A percentile compares a stretch with the other conserved stretches of the same genome.
Evolutionary conservation across 2,888 invertebrate species (phyloP).

Genomic region (Agrenia bidenticulata): DNA sequence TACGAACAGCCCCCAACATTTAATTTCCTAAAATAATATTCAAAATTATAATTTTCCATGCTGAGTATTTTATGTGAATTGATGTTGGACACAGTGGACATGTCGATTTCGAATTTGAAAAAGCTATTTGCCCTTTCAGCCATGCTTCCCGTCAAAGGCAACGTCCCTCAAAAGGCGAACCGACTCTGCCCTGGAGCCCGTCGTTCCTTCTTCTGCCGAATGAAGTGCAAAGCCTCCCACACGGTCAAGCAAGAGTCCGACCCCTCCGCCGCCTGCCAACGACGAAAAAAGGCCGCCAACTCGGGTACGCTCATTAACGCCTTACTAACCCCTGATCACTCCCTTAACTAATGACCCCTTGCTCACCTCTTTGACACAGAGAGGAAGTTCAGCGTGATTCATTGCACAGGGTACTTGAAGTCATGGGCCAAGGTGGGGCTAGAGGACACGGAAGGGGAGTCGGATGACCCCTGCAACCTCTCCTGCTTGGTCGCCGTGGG

Average conservation of each 20-base stretch:
- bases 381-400: slow-evolving; percentile 82
- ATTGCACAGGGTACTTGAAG: slow-evolving; percentile 90
- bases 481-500: slow-evolving; percentile 89
- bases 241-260: slow-evolving; percentile 72
- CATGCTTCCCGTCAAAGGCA: slow-evolving; percentile 86
- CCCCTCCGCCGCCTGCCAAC: slow-evolving; percentile 61
- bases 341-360: neutral
- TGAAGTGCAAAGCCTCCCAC: slow-evolving; percentile 74
- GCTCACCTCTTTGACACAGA: slow-evolving; percentile 63
- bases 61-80: no score
- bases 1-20: no score
- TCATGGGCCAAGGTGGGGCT: slow-evolving; percentile 84
- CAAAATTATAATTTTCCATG: no score
- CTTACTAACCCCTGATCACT: neutral
- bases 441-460: slow-evolving; percentile 68
- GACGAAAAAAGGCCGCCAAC: slow-evolving; percentile 55
- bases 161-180: slow-evolving; percentile 73
- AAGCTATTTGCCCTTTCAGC: slow-evolving; percentile 65
- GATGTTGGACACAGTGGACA: no score
- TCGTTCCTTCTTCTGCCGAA: slow-evolving; percentile 89
- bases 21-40: no score
- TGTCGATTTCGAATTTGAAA: no score
- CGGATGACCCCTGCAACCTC: slow-evolving; percentile 68
- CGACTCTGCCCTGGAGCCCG: slow-evolving; percentile 83
- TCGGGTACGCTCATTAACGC: slow-evolving; percentile 20